Conservation (phyloP, 2,888 invertebrate genomes). For the Calameuta idolon region DNA sequence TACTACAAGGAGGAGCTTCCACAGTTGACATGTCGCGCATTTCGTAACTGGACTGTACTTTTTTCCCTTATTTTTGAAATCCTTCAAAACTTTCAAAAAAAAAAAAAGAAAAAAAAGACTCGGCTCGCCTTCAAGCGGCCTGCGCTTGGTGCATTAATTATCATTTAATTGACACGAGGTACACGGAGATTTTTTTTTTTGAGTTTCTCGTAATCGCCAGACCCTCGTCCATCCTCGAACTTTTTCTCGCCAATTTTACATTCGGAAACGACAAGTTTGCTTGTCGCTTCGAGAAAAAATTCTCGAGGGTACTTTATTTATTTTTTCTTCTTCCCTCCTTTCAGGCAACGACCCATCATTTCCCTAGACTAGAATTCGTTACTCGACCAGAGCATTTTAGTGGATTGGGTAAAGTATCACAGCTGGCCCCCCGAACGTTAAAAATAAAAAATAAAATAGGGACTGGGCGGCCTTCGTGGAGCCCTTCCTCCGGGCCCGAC, state of each 20-base stretch:
- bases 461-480: conserved; percentile 52
- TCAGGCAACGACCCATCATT: conserved; percentile 14
- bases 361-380: conserved; percentile 40
- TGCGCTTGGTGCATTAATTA: too few species aligned
- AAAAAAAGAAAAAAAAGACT: too few species aligned
- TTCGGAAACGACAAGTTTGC: too few species aligned
- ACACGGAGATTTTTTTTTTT: conserved; percentile 24
- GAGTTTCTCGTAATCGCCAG: conserved; percentile 39
- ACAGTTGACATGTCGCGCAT: too few species aligned
- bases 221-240: neutral
- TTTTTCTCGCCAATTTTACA: too few species aligned
- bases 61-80: too few species aligned
- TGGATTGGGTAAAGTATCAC: conserved; percentile 58
- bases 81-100: too few species aligned
- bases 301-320: neutral
- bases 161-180: conserved; percentile 30
- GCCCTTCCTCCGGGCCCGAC: conserved; percentile 40
- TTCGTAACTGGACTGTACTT: too few species aligned
- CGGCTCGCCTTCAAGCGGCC: too few species aligned
- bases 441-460: conserved; percentile 49
- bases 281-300: too few species aligned
- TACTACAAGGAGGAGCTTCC: too few species aligned
- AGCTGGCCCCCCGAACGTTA: conserved; percentile 60
- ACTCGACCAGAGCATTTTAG: conserved; percentile 38
- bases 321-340: neutral